These are phyloP conservation scores for Trematomus loennbergii DNA, from an alignment of 2,113 vertebrate genomes.

Conservation along the genomic window DNA sequence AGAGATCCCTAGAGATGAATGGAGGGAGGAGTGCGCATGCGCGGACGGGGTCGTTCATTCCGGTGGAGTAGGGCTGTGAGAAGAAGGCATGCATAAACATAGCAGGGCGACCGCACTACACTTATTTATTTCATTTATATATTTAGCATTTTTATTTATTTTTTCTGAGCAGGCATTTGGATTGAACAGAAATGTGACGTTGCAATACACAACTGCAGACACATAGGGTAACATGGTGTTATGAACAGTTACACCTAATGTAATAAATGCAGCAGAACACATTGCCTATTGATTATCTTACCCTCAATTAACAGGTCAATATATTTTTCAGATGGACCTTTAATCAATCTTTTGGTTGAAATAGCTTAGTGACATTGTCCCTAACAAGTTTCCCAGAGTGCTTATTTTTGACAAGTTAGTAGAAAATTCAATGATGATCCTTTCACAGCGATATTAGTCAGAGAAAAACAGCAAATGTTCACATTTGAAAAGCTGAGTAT, in stretches of 20 bases:
- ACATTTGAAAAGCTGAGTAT: neutral
- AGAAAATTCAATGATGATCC: neutral
- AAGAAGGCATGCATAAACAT: slow-evolving; percentile 24
- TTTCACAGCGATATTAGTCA: neutral
- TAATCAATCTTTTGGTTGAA: neutral
- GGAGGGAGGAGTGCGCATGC: slow-evolving; percentile 68
- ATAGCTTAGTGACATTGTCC: neutral
- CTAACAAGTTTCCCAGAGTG: neutral
- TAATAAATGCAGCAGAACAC: neutral
- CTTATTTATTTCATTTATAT: neutral
- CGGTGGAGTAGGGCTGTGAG: slow-evolving; percentile 37
- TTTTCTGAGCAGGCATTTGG: neutral
- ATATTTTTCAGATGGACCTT: neutral
- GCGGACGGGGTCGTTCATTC: slow-evolving; percentile 60
- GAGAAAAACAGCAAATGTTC: neutral
- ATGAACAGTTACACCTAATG: neutral
- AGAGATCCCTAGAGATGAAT: slow-evolving; percentile 56
- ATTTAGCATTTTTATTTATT: neutral
- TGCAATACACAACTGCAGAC: neutral
- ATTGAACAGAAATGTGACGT: neutral
- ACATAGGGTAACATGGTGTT: too few species aligned
- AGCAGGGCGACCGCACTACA: slow-evolving; percentile 20
- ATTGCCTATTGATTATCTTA: neutral
- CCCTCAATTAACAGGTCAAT: neutral
- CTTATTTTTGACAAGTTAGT: neutral